A percentile compares a stretch with the other conserved stretches of the same genome.
phyloP scores from a whole-genome alignment of 2,113 vertebrate genomes.

The Gorsachius goisagi region DNA sequence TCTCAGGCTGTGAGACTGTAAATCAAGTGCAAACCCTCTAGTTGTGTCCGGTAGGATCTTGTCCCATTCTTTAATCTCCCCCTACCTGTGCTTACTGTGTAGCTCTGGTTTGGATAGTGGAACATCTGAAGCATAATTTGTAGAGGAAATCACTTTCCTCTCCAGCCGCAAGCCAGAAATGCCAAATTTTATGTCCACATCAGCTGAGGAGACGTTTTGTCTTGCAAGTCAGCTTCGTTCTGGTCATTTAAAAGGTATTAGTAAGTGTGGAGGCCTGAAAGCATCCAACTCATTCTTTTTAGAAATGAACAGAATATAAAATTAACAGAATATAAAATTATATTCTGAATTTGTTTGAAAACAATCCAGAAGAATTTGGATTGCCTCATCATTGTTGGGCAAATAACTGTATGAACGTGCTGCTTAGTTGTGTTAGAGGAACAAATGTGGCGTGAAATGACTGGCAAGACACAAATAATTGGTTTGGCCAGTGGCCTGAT shows the following conservation, averaged over 20 bases:
- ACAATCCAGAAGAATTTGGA: neutral
- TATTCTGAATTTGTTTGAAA: neutral
- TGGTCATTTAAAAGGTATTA: neutral
- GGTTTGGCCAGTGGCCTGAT: slow-evolving; percentile 50
- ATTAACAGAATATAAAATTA: neutral
- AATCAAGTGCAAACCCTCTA: slow-evolving; percentile 39
- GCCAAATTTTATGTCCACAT: slow-evolving; percentile 2
- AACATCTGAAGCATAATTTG: slow-evolving; percentile 44
- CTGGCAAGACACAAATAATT: slow-evolving; percentile 54
- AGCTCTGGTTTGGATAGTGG: slow-evolving; percentile 37
- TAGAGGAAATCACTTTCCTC: slow-evolving; percentile 28
- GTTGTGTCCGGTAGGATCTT: slow-evolving; percentile 28
- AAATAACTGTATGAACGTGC: neutral
- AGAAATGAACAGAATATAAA: neutral
- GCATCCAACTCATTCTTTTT: neutral
- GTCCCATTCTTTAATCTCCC: neutral
- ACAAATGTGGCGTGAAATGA: slow-evolving; percentile 2
- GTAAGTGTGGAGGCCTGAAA: neutral
- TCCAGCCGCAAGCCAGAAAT: neutral
- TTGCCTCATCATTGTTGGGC: neutral
- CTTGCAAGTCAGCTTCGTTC: neutral
- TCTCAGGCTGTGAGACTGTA: slow-evolving; percentile 35
- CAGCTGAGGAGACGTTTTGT: slow-evolving; percentile 13
- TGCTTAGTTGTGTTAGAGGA: neutral
- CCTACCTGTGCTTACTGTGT: neutral